Conservation (phyloP, 2,888 invertebrate genomes). For the Agelastica alni region DNA sequence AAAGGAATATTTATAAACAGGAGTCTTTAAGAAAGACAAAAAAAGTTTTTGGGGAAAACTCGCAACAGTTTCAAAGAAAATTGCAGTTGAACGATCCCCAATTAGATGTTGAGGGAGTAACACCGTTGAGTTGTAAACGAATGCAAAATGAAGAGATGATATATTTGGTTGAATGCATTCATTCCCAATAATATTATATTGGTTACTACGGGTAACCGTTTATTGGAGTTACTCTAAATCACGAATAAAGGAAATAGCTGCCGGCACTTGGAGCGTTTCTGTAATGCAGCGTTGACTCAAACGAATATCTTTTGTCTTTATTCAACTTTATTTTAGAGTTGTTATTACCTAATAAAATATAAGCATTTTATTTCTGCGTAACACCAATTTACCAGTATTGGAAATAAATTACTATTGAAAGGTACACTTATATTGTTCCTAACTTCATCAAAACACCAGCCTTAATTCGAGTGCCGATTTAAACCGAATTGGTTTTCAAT, state of each 20-base stretch:
- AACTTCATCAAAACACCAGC: too few species aligned
- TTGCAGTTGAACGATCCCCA: slow-evolving; percentile 40
- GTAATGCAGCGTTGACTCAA: too few species aligned
- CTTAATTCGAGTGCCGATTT: too few species aligned
- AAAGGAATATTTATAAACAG: slow-evolving; percentile 27
- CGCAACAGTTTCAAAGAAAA: slow-evolving; percentile 37
- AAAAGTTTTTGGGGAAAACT: slow-evolving; percentile 30
- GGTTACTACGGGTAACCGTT: slow-evolving; percentile 45
- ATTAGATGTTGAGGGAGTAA: slow-evolving; percentile 37
- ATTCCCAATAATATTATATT: slow-evolving; percentile 46
- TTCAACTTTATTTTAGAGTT: too few species aligned
- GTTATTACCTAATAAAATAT: too few species aligned
- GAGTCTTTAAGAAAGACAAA: slow-evolving; percentile 20
- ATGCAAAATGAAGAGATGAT: slow-evolving; percentile 48
- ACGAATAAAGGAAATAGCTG: slow-evolving; percentile 20
- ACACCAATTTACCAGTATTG: too few species aligned
- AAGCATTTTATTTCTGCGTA: too few species aligned
- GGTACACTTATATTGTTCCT: too few species aligned
- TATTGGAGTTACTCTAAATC: slow-evolving; percentile 39
- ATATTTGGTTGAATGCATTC: slow-evolving; percentile 44
- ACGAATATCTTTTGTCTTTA: too few species aligned
- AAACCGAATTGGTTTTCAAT: too few species aligned
- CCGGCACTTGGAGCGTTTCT: too few species aligned
- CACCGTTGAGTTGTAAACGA: slow-evolving; percentile 35
- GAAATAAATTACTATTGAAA: too few species aligned